Evolutionary conservation across 2,113 vertebrate species (phyloP), one percentile per base, ranked within the genome.

Genomic region (Xiphophorus couchianus): DNA sequence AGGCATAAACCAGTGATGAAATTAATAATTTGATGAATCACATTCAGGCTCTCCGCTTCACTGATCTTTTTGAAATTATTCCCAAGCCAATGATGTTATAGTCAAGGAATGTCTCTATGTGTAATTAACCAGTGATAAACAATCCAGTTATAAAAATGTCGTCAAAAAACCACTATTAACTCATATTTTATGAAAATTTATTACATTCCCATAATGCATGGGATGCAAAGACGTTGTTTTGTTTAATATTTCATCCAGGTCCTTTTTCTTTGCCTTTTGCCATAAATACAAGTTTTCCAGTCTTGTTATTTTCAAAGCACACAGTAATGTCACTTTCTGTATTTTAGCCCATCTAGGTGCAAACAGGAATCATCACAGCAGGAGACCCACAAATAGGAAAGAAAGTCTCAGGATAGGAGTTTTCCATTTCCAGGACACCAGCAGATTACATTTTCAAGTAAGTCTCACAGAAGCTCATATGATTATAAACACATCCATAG

Each of bases 111-210:
- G 22, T 70, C 15, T 30, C 62, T 37, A 1, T 30, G 63, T 0
- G 5, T 68, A 62, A 72, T 68, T 68, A 78, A 64, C 22, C 58
- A 30, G 27, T 54, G 69, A 74, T 77, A 70, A 67, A 37, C 30
- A n/a, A 25, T 42, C 62, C 31, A 3, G 14, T 28, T 61, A 29
- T 77, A 30, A 77, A 76, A 82, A 70, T 30, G 25, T 10, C 17
- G 62, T 66, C 76, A 22, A 66, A 22, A 75, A 74, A 71, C 42
- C 39, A 60, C 77, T 42, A 37, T 19, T 62, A 79, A 60, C 37
- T 76, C 64, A 42, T 51, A 29, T 74, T 77, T 71, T 66, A 77
- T 64, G 37, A 61, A 67, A 82, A 79, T 61, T 35, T 66, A 31
- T 63, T 73, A 44, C 68, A 75, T 44, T 33, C 62, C 14, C 25